phyloP scores from a whole-genome alignment of 2,113 vertebrate species.

The Pluvialis apricaria region DNA sequence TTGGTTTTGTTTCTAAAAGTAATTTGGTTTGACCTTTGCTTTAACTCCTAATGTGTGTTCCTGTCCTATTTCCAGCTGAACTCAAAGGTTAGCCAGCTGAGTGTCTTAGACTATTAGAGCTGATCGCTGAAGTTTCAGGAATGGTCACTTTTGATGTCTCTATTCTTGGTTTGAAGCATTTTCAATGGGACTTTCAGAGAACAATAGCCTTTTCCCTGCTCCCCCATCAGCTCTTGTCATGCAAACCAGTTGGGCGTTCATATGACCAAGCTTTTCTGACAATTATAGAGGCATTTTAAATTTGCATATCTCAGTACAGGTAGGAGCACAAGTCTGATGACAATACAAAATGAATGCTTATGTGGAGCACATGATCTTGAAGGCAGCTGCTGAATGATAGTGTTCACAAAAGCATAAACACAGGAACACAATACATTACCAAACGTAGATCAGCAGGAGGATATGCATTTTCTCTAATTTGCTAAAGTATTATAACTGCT shows the following conservation, averaged over 20 bases:
- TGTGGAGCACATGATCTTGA: not conserved
- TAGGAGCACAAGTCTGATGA: not conserved
- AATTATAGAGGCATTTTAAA: not conserved
- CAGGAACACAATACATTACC: accelerated
- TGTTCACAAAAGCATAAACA: not conserved
- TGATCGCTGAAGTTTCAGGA: not conserved
- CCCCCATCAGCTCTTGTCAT: not conserved
- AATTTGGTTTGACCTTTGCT: not conserved
- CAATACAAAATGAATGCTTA: not conserved
- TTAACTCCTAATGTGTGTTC: not conserved
- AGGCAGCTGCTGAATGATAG: not conserved
- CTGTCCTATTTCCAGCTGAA: not conserved
- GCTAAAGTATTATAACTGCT: not conserved
- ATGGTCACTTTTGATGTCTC: not conserved
- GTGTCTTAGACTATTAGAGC: not conserved
- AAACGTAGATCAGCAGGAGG: not conserved
- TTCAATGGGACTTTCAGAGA: not conserved
- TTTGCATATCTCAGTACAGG: not conserved
- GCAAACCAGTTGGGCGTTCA: not conserved
- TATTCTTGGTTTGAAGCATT: not conserved
- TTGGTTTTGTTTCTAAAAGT: not conserved
- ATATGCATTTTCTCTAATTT: not conserved
- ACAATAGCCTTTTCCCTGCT: not conserved
- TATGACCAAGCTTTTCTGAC: not conserved
- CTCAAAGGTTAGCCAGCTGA: not conserved